Conservation (phyloP, 2,888 invertebrate genomes). For the Tetheella fluctuosa region DNA sequence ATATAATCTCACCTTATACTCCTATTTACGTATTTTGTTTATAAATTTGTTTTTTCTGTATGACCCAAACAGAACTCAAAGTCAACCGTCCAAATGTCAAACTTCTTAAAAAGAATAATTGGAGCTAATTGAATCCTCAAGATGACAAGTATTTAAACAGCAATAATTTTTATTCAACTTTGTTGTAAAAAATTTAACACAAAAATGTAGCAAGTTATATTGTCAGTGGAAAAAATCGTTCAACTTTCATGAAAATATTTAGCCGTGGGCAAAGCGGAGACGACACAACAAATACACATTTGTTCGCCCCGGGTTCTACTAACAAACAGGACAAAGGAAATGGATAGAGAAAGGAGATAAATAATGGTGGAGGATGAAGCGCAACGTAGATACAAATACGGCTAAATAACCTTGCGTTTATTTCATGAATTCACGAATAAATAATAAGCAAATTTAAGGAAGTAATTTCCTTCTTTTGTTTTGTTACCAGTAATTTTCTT, state of each 20-base stretch:
- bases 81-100: too few relatives aligned
- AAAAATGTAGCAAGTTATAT: conserved; percentile 53
- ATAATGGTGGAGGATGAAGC: conserved; percentile 55
- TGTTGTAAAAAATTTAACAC: conserved; percentile 24
- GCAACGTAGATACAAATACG: conserved; percentile 45
- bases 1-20: not conserved
- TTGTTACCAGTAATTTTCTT: not conserved
- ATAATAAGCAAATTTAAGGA: conserved; percentile 31
- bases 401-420: conserved; percentile 37
- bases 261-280: conserved; percentile 44
- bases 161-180: not conserved
- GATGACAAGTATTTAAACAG: not conserved
- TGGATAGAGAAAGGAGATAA: conserved; percentile 64
- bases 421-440: conserved; percentile 26
- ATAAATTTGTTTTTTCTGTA: too few relatives aligned
- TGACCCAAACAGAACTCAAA: too few relatives aligned
- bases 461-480: not conserved
- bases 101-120: too few relatives aligned
- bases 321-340: conserved; percentile 69
- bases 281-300: conserved; percentile 63
- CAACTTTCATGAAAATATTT: conserved; percentile 53
- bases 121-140: too few relatives aligned
- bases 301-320: conserved; percentile 58
- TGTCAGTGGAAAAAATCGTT: conserved; percentile 40
- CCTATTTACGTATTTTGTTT: too few relatives aligned